Conservation (phyloP, 1,140 invertebrate genomes). For the Acyrthosiphon pisum region DNA sequence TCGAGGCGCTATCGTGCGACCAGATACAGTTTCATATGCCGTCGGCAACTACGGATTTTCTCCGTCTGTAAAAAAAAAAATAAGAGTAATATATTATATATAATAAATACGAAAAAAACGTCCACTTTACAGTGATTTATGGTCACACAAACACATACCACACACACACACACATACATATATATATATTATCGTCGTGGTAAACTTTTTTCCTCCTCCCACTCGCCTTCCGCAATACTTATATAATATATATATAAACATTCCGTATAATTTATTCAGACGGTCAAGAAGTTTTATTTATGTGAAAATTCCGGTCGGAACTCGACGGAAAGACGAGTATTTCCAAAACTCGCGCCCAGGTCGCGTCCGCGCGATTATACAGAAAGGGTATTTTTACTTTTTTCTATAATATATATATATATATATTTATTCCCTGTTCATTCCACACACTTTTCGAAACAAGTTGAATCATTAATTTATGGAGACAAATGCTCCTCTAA, state of each 20-base stretch:
- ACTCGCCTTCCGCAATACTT: neutral
- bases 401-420: neutral
- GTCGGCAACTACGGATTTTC: conserved; percentile 3
- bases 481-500: neutral
- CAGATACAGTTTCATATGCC: neutral
- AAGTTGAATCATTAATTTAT: conserved; percentile 45
- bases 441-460: neutral
- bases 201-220: neutral
- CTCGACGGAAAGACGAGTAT: neutral
- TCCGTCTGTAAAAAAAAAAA: neutral
- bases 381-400: neutral
- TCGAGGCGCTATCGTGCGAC: neutral
- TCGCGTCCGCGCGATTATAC: neutral
- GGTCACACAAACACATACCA: neutral
- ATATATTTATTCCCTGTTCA: neutral
- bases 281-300: conserved; percentile 50
- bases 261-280: conserved; percentile 41
- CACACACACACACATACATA: neutral
- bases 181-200: conserved; percentile 1
- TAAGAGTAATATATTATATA: conserved; percentile 12
- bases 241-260: neutral
- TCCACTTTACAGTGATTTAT: conserved; percentile 40
- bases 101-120: conserved; percentile 26
- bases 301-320: conserved; percentile 26
- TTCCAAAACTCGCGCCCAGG: neutral